Conservation (phyloP, 2,797 vertebrate genomes). For the Peromyscus attwateri region DNA sequence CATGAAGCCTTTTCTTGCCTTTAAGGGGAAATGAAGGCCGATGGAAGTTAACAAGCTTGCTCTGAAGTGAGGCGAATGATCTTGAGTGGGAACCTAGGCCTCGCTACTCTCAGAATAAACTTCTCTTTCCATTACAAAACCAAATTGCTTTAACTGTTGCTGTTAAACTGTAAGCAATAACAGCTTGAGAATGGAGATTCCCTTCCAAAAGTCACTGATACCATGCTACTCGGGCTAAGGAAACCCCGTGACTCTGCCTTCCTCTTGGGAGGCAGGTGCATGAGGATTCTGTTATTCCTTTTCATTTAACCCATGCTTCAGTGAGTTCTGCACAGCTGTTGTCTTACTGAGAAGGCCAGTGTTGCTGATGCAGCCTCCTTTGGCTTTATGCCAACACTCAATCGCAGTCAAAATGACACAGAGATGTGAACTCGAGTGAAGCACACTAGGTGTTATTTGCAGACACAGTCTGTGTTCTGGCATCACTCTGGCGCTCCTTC, state of each 20-base stretch:
- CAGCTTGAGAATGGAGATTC: background rate
- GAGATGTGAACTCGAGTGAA: background rate
- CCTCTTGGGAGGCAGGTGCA: background rate
- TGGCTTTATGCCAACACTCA: background rate
- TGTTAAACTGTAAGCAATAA: constrained; percentile 15
- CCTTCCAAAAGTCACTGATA: background rate
- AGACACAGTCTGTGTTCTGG: background rate
- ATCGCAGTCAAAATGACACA: background rate
- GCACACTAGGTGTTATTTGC: background rate
- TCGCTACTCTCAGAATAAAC: background rate
- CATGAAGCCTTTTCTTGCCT: background rate
- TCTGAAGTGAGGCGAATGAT: background rate
- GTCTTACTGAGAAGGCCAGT: background rate
- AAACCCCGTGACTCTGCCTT: background rate
- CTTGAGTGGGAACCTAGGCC: background rate
- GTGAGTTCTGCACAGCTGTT: background rate
- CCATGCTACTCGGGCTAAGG: background rate
- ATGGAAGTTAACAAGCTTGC: background rate
- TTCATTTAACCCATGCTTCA: constrained; percentile 14
- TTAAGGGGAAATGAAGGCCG: background rate
- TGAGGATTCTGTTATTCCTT: constrained; percentile 37
- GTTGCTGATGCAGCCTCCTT: no score
- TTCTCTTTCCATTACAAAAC: background rate
- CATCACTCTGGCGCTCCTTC: background rate
- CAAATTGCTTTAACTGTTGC: background rate